Base-by-base conservation (phyloP, 2,113 vertebrate genomes). In the Mustela lutreola region DNA sequence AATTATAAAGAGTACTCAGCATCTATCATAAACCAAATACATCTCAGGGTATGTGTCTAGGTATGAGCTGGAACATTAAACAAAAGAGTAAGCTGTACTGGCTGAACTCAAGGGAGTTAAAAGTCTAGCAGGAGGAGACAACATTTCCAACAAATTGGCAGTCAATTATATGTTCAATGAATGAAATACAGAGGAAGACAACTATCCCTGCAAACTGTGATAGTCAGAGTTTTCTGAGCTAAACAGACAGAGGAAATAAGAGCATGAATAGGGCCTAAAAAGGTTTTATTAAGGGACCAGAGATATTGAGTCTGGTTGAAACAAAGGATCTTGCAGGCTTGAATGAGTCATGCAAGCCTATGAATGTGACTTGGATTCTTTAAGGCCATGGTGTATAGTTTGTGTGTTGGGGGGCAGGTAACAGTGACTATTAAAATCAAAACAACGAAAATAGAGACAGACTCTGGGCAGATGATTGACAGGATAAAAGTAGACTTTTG, bases 51-150 rank as follows among this genome's bases (percentile, higher is more conserved):
- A 7, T 56, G 28, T 15, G n/a, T 16, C 15, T 75, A 28, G 63
- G 4, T 63, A 89, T 53, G 22, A 26, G n/a, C 28, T 48, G 15
- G 58, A 97, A 36, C 53, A 86, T 26, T 95, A 76, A n/a, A 95
- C 62, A 92, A 76, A 91, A 95, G 45, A 92, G 1, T 70, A 96
- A 88, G 76, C 71, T 63, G 84, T 12, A 89, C 4, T 42, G 93
- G 70, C 16, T 87, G 26, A 85, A 94, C 33, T 88, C 71, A 89
- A 92, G n/a, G 36, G 21, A 91, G 58, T 67, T 94, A 89, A 58
- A 91, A 94, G 63, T 71, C 71, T 79, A 95, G 19, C 67, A 93
- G 73, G 73, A 92, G 28, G 76, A 76, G 31, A 79, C 11, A 67
- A 78, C 82, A 91, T n/a, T 83, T 71, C 82, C 39, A 89, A 89